phyloP scores from a whole-genome alignment of 2,113 vertebrate species.

The Syrrhaptes paradoxus region DNA sequence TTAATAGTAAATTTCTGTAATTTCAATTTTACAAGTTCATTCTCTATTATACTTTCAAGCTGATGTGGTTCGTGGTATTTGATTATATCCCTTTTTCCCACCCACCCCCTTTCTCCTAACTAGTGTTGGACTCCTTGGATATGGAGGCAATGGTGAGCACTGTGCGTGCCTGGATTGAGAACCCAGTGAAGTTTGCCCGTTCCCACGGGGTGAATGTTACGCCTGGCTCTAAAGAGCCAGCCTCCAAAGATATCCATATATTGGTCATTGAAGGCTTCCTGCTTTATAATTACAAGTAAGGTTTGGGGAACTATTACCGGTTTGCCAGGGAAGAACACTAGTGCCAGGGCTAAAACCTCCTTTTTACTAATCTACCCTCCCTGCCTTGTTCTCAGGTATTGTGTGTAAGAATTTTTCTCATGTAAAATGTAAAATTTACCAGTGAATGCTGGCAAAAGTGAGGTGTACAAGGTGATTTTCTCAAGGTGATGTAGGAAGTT shows the following conservation, averaged over 20 bases:
- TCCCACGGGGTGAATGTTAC: conserved; percentile 86
- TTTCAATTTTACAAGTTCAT: not conserved
- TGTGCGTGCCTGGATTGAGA: conserved; percentile 86
- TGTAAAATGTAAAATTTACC: not conserved
- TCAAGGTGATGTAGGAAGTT: accelerated
- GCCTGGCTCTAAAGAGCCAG: conserved; percentile 42
- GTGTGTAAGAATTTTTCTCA: accelerated
- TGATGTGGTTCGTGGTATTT: not conserved
- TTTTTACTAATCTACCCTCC: not conserved
- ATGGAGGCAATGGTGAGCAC: conserved; percentile 97
- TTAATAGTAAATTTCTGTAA: conserved; percentile 30
- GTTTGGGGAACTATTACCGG: not conserved
- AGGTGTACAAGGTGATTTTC: not conserved
- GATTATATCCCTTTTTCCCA: not conserved
- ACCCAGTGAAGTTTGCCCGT: conserved; percentile 91
- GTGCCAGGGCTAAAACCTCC: not conserved
- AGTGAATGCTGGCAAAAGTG: not conserved
- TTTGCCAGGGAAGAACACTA: conserved; percentile 1
- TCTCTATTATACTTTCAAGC: not conserved
- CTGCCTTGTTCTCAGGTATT: not conserved
- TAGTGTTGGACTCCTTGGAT: conserved; percentile 85
- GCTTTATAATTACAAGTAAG: conserved; percentile 91
- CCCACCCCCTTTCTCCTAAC: conserved; percentile 53
- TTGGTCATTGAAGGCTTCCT: conserved; percentile 95
- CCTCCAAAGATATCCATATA: conserved; percentile 78